Evolutionary conservation across 2,797 vertebrate genomes (phyloP), one percentile per base, ranked within the genome.

Genomic region (Acanthurus lineatus): DNA sequence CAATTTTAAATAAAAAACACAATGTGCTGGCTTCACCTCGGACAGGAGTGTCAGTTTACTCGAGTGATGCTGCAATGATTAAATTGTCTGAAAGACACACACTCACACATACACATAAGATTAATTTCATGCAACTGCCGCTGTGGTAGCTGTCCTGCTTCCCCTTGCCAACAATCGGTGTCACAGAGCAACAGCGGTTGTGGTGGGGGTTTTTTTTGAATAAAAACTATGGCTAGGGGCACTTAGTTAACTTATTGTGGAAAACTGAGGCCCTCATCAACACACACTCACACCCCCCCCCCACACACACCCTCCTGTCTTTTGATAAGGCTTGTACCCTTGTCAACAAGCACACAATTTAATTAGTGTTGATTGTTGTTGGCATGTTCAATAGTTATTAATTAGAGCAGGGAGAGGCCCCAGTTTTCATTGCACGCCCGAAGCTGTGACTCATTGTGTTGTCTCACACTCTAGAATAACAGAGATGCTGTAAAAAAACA

Each of bases 341-440:
- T 96, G 95, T 96, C 95, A 94, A 96, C 96, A 96, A 95, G 95
- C 94, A 92, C 94, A 95, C 96, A 94, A 97, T 97, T 91, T 97
- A 97, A 97, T 97, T 97, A 97, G 96, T 95, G 95, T 95, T 96
- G 96, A 97, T 97, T 96, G 96, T 96, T 95, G 94, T 95, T 96
- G 89, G 87, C 89, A 63, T 96, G 95, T 97, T 97, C 96, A 95
- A 97, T 97, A 97, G 95, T 93, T 96, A 93, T 97, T 97, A 96
- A 94, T 96, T 96, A 95, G 95, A 92, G 91, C 58, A 87, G 93
- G 95, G 95, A 94, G 95, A 94, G 94, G 93, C 93, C 88, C 76
- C 59, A 73, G 87, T 95, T 93, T 94, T 95, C 93, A 81, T 93
- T 85, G 91, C 83, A 91, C 64, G 95, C 96, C 96, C 38, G 86